These are phyloP conservation scores for Aspidiotus destructor DNA, from an alignment of 2,888 invertebrate genomes.

Conservation along the genomic window DNA sequence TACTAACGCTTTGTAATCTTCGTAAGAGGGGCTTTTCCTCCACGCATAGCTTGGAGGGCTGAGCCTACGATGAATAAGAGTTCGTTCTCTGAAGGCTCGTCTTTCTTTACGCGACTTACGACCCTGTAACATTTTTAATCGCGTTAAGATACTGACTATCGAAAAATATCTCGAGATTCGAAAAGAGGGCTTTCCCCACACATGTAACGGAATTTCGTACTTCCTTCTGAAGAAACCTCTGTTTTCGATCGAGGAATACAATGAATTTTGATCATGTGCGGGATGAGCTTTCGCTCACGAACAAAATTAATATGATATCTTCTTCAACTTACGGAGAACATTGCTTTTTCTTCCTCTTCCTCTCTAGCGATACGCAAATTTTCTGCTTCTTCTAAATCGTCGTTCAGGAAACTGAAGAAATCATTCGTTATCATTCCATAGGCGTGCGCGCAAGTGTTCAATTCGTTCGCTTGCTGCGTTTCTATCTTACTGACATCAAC, in stretches of 20 bases:
- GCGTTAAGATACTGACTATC: not conserved
- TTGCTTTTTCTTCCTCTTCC: slow-evolving; percentile 88
- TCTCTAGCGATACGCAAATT: slow-evolving; percentile 74
- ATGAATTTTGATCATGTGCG: no score
- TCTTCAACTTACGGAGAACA: slow-evolving; percentile 51
- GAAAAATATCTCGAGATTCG: no score
- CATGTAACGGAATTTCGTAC: no score
- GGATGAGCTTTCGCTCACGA: no score
- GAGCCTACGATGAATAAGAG: slow-evolving; percentile 63
- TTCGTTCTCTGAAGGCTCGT: slow-evolving; percentile 62
- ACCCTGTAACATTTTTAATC: slow-evolving; percentile 48
- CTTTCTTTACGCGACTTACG: slow-evolving; percentile 83
- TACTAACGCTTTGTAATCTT: slow-evolving; percentile 34
- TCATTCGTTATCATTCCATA: slow-evolving; percentile 89
- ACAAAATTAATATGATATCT: not conserved
- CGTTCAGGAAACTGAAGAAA: slow-evolving; percentile 82
- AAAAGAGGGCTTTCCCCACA: no score
- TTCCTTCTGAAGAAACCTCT: no score
- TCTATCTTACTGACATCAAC: slow-evolving; percentile 63
- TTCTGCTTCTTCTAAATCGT: slow-evolving; percentile 90
- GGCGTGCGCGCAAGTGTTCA: slow-evolving; percentile 76
- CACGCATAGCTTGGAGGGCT: slow-evolving; percentile 89
- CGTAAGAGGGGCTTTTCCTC: slow-evolving; percentile 50
- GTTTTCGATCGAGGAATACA: no score
- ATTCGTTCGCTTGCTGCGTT: slow-evolving; percentile 71